Conservation (phyloP, 2,113 vertebrate species). For the Meriones unguiculatus region DNA sequence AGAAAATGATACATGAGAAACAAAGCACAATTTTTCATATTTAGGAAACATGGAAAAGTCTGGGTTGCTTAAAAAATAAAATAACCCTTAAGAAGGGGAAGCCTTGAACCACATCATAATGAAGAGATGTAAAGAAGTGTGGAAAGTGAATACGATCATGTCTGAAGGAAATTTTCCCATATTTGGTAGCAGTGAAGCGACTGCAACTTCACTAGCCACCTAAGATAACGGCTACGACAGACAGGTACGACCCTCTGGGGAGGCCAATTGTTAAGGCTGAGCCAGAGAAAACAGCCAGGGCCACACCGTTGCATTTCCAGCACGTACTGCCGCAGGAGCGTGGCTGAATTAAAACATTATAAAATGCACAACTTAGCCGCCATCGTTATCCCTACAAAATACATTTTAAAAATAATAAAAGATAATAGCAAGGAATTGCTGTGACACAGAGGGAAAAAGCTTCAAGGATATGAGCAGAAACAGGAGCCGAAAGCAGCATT, state of each 20-base stretch:
- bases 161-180: conserved; percentile 54
- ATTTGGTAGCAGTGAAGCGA: conserved; percentile 49
- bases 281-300: conserved; percentile 55
- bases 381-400: conserved; percentile 73
- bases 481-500: neutral
- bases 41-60: conserved; percentile 20
- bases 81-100: neutral
- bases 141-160: conserved; percentile 40
- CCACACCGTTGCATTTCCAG: neutral
- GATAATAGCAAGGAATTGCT: conserved; percentile 65
- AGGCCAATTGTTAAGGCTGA: conserved; percentile 45
- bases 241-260: conserved; percentile 6
- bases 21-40: conserved; percentile 36
- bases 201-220: neutral
- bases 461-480: conserved; percentile 49
- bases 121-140: neutral
- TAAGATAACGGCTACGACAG: conserved; percentile 40
- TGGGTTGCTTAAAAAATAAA: neutral
- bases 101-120: conserved; percentile 38
- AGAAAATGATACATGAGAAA: neutral
- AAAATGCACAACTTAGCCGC: conserved; percentile 64
- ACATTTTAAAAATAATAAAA: conserved; percentile 74
- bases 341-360: conserved; percentile 72
- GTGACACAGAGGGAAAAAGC: conserved; percentile 54
- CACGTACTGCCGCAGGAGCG: neutral